phyloP scores from a whole-genome alignment of 1,140 invertebrate genomes.

The Arctopsyche grandis region DNA sequence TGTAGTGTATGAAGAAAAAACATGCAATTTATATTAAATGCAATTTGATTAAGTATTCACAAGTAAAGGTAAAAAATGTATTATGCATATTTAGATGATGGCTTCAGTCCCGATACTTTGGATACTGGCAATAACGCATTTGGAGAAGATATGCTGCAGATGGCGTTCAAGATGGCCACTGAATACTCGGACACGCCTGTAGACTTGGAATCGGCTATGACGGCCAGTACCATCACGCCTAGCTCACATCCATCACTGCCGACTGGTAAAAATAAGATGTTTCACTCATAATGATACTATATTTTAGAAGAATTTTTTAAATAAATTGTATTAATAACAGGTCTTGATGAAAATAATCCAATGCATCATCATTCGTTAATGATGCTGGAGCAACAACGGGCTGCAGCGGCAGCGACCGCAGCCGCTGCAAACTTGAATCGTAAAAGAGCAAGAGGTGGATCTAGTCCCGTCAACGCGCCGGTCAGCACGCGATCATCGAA shows the following conservation, averaged over 20 bases:
- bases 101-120: slow-evolving; percentile 70
- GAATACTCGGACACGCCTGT: slow-evolving; percentile 81
- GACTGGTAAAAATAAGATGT: slow-evolving; percentile 53
- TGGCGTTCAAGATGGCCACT: slow-evolving; percentile 87
- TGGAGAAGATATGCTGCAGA: slow-evolving; percentile 87
- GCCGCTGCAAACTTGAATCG: slow-evolving; percentile 70
- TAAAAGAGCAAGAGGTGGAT: slow-evolving; percentile 70
- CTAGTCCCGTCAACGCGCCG: slow-evolving; percentile 54
- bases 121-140: slow-evolving; percentile 72
- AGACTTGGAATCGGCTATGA: slow-evolving; percentile 78
- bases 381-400: slow-evolving; percentile 63
- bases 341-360: slow-evolving; percentile 45
- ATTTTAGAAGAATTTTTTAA: too few species aligned
- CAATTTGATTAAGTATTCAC: too few species aligned
- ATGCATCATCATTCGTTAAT: slow-evolving; percentile 64
- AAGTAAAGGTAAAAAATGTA: background rate
- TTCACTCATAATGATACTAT: background rate
- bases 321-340: background rate
- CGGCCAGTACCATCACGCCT: slow-evolving; percentile 79
- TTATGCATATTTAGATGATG: slow-evolving; percentile 57
- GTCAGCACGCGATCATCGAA: slow-evolving; percentile 53
- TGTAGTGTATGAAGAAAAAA: too few species aligned
- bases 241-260: slow-evolving; percentile 67
- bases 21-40: slow-evolving; percentile 56
- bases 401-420: slow-evolving; percentile 59